Conservation (phyloP, 2,888 invertebrate genomes). For the Bombylius discolor region DNA sequence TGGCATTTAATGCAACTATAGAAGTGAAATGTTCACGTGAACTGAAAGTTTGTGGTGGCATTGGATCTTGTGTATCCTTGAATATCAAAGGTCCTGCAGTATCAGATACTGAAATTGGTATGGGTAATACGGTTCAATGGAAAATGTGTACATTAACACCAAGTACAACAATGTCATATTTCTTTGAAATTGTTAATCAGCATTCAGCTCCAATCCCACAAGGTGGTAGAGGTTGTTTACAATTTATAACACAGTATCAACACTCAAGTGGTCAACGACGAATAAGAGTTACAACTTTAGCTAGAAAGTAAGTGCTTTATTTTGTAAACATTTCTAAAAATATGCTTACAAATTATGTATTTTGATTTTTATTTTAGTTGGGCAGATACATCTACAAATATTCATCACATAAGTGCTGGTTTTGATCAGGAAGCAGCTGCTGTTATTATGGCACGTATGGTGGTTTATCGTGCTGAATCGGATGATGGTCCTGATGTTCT, state of each 20-base stretch:
- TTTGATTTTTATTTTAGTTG: constrained; percentile 46
- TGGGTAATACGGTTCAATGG: constrained; percentile 97
- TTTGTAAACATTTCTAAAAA: constrained; percentile 5
- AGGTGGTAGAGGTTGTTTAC: constrained; percentile 92
- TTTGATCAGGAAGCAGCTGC: constrained; percentile 98
- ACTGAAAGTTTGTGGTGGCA: constrained; percentile 81
- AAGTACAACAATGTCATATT: constrained; percentile 81
- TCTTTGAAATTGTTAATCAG: constrained; percentile 94
- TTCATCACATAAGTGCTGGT: constrained; percentile 84
- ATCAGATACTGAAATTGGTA: constrained; percentile 93
- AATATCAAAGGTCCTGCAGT: constrained; percentile 86
- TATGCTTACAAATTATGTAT: background rate
- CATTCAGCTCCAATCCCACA: constrained; percentile 90
- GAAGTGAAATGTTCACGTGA: constrained; percentile 96
- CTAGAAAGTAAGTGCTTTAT: constrained; percentile 61
- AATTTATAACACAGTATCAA: constrained; percentile 97
- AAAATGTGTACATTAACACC: constrained; percentile 92
- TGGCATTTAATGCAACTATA: constrained; percentile 95
- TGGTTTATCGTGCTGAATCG: constrained; percentile 88
- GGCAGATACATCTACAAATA: constrained; percentile 85
- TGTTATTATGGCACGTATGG: constrained; percentile 92
- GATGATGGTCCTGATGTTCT: constrained; percentile 95
- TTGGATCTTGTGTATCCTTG: constrained; percentile 91
- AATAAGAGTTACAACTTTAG: constrained; percentile 91
- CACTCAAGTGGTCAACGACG: constrained; percentile 91